Conservation (phyloP, 2,888 invertebrate species). For the Chymomyza caudatula region DNA sequence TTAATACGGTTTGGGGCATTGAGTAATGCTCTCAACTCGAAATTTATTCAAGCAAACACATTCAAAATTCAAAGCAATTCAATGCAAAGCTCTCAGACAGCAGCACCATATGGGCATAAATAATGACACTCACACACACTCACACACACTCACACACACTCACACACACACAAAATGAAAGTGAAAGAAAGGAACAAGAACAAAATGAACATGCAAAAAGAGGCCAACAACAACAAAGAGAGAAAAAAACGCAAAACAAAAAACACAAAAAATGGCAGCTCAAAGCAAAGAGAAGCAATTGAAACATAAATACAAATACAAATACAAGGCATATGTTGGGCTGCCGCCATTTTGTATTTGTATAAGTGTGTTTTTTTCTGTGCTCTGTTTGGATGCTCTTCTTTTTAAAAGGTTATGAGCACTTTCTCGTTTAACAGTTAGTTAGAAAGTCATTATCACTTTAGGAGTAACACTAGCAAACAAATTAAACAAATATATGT, state of each 20-base stretch:
- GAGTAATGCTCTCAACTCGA: not conserved
- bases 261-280: not conserved
- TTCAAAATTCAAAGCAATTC: conserved; percentile 16
- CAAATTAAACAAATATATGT: too few relatives aligned
- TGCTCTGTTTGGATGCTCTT: not conserved
- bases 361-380: not conserved
- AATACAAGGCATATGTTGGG: not conserved
- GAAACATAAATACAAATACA: not conserved
- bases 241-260: not conserved
- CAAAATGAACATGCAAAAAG: not conserved
- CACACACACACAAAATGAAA: not conserved
- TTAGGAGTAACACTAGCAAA: too few relatives aligned
- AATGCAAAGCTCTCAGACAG: conserved; percentile 12
- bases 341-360: not conserved
- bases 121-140: not conserved
- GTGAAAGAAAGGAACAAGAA: not conserved
- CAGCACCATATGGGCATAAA: conserved; percentile 7
- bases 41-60: conserved; percentile 3
- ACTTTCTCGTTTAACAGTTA: too few relatives aligned
- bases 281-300: not conserved
- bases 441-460: too few relatives aligned
- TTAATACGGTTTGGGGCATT: not conserved
- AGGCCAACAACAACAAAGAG: not conserved
- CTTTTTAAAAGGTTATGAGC: not conserved
- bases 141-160: not conserved